A percentile compares a stretch with the other conserved stretches of the same genome.
Conservation (phyloP, 35 echinoderm and acorn worm species). For the Eucidaris tribuloides region DNA sequence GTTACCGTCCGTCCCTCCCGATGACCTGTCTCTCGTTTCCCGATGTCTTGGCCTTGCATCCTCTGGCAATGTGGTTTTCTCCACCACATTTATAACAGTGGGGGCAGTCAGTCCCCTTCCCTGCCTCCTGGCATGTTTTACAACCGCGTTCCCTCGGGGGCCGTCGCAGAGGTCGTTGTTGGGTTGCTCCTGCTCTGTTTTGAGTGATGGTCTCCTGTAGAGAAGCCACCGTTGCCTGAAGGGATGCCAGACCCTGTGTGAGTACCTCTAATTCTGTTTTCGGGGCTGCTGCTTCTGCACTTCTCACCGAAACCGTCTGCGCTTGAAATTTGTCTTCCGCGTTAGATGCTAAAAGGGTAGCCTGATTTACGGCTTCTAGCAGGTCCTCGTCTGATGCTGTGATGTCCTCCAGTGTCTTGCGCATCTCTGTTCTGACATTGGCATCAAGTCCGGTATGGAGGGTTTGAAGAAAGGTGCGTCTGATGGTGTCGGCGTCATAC, state of each 20-base stretch:
- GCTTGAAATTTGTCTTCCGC: no score
- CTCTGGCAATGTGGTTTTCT: slow-evolving; percentile 45
- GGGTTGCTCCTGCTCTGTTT: not conserved
- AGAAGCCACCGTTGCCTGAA: not conserved
- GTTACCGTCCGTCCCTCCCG: slow-evolving; percentile 1
- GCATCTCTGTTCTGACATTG: no score
- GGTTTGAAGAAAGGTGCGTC: no score
- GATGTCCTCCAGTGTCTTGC: no score
- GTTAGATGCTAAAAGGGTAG: no score
- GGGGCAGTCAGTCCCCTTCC: slow-evolving; percentile 7
- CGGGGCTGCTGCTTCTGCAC: not conserved
- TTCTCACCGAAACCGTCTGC: no score
- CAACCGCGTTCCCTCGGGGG: slow-evolving; percentile 32
- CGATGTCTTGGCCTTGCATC: slow-evolving; percentile 1
- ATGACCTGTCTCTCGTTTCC: not conserved
- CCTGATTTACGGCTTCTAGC: no score
- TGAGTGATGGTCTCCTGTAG: not conserved
- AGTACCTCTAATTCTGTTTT: not conserved
- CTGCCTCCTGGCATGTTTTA: not conserved
- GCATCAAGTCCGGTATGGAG: no score
- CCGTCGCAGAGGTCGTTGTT: not conserved
- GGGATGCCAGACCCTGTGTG: not conserved
- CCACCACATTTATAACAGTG: slow-evolving; percentile 70
- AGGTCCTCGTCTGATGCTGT: no score
- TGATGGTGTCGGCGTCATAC: no score